Evolutionary conservation across 2,888 invertebrate species (phyloP), one percentile per base, ranked within the genome.

Genomic region (Smittia sp.): DNA sequence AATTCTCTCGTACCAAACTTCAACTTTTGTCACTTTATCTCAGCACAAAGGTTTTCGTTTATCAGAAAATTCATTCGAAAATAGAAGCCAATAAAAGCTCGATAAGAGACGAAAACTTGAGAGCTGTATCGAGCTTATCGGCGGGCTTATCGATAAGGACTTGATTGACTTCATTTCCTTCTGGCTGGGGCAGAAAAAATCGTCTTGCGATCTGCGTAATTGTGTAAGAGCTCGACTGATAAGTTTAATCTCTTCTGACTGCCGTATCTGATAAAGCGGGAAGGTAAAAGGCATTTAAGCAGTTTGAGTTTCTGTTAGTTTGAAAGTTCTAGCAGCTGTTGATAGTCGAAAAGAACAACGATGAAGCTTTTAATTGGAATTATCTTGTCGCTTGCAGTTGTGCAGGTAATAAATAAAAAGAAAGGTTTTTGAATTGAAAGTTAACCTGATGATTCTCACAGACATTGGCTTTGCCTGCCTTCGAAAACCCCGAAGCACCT

Each of bases 121-220:
- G 15, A 46, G 46, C n/a, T 46, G 46, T 46, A 11, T 7, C 46
- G 46, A 46, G 15, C 15, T 46, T 46, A 46, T 46, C 46, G 11
- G 2, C 32, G n/a, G n/a, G 46, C 46, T 46, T 46, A 46, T 46
- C 46, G 46, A 46, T 46, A 46, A 46, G 46, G n/a, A 46, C 11
- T 46, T 46, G 46, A 46, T 46, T 46, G 46, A 46, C 46, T 46
- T 46, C 46, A 46, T 46, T 46, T 46, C 46, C 46, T 46, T 46
- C n/a, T 32, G 32, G 9, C 32, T 32, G 32, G n/a, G n/a, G n/a
- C 46, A 46, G n/a, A 46, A 46, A 46, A 46, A n/a, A 46, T 38
- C 2, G 11, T 11, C 15, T 46, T 46, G 3, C 46, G 15, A 46
- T 46, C 46, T 46, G 15, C 46, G 46, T 11, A 46, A 46, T 46